These are phyloP conservation scores for Herpetotheres cachinnans DNA, from an alignment of 2,113 vertebrate genomes.

Conservation along the genomic window DNA sequence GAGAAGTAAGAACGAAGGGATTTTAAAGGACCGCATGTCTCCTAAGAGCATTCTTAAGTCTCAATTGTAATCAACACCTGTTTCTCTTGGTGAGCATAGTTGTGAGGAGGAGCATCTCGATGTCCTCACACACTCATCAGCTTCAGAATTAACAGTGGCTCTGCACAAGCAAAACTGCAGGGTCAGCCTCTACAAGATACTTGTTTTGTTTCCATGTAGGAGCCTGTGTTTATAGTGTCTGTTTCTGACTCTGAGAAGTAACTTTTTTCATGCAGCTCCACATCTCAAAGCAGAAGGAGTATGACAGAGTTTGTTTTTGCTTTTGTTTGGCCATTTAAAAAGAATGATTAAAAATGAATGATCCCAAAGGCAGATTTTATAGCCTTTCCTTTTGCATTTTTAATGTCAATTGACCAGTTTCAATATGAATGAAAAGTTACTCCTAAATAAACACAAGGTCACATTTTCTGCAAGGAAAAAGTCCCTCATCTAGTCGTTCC, in stretches of 20 bases:
- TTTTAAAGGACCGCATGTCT: neutral
- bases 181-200: neutral
- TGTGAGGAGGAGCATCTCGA: neutral
- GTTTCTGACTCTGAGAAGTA: neutral
- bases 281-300: neutral
- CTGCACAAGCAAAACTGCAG: neutral
- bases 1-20: neutral
- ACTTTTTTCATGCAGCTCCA: neutral
- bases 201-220: rapidly evolving
- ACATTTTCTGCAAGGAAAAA: neutral
- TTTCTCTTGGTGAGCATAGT: neutral
- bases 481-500: neutral
- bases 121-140: rapidly evolving
- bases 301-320: neutral
- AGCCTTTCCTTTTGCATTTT: slow-evolving; percentile 33
- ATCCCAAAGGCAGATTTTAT: neutral
- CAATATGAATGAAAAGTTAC: neutral
- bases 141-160: neutral
- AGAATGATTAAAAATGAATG: neutral
- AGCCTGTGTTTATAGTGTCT: neutral
- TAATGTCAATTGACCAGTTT: slow-evolving; percentile 38
- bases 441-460: neutral
- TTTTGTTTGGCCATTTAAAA: neutral
- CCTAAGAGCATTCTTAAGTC: rapidly evolving
- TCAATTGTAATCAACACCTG: neutral